These are phyloP conservation scores for Amblyjoppa proteus DNA, from an alignment of 2,888 invertebrate genomes.

Conservation along the genomic window DNA sequence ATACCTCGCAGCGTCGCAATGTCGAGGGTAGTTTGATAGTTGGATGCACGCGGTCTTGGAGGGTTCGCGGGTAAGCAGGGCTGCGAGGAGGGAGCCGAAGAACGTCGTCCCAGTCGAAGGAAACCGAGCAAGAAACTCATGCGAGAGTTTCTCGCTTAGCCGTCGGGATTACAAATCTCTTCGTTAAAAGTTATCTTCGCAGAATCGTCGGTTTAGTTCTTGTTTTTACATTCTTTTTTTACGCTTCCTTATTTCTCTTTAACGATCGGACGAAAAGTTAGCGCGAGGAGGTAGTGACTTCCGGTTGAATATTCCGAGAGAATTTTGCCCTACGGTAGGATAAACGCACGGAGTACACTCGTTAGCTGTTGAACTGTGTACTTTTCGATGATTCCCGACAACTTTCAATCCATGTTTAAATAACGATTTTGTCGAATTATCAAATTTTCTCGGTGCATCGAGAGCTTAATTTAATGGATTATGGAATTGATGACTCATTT, in stretches of 20 bases:
- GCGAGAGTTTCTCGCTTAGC: constrained; percentile 34
- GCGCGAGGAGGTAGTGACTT: not conserved
- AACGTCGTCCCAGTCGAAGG: constrained; percentile 14
- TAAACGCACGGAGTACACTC: not conserved
- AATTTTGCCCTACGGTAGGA: not conserved
- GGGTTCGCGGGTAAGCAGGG: constrained; percentile 6
- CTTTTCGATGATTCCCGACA: not conserved
- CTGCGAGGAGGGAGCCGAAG: constrained; percentile 16
- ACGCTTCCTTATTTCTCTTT: constrained; percentile 19
- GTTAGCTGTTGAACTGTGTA: not conserved
- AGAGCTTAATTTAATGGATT: not conserved
- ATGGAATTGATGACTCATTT: not conserved
- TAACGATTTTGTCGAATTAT: not conserved
- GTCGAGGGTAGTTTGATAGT: constrained; percentile 13
- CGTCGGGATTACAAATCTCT: constrained; percentile 49
- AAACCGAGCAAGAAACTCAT: constrained; percentile 11
- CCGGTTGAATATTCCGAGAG: not conserved
- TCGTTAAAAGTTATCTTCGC: constrained; percentile 62
- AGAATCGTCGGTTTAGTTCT: constrained; percentile 19
- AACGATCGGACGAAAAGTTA: constrained; percentile 18
- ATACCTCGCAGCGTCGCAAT: not conserved
- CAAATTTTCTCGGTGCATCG: not conserved
- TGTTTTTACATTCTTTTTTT: not conserved
- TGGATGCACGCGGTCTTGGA: not conserved
- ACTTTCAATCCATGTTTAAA: not conserved